Evolutionary conservation across 2,113 vertebrate genomes (phyloP).

Genomic region (Bothrops jararaca): DNA sequence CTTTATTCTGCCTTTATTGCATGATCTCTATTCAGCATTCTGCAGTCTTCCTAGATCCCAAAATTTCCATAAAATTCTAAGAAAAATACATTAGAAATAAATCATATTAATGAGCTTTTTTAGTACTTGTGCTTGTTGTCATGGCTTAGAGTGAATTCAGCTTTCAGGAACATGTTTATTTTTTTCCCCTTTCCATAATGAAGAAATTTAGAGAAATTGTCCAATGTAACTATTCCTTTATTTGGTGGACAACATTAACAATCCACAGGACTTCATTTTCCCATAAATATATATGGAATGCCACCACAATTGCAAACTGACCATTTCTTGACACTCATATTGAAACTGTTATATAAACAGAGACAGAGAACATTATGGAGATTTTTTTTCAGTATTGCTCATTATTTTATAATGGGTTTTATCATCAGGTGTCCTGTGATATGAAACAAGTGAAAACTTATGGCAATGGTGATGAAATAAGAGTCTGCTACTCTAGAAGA

Average conservation of each 20-base stretch:
- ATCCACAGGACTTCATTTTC: not conserved
- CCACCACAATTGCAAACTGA: not conserved
- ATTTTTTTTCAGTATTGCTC: not conserved
- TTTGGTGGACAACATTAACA: not conserved
- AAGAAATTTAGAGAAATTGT: not conserved
- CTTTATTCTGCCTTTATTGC: not conserved
- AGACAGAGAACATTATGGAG: not conserved
- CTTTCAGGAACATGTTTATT: not conserved
- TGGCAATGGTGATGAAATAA: not conserved
- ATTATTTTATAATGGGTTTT: not conserved
- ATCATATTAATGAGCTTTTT: not conserved
- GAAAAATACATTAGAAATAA: not conserved
- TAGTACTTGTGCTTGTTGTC: not conserved
- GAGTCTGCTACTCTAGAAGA: not conserved
- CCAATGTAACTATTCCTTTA: not conserved
- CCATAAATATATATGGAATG: not conserved
- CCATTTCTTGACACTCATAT: not conserved
- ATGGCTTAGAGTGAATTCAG: not conserved
- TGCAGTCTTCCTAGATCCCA: not conserved
- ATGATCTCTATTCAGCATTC: not conserved
- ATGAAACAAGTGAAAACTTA: not conserved
- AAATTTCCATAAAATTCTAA: not conserved
- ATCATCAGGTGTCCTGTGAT: not conserved
- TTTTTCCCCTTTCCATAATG: not conserved
- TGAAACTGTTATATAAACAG: not conserved